phyloP scores from a whole-genome alignment of 2,797 vertebrate genomes.

The Anolis apletophallus region DNA sequence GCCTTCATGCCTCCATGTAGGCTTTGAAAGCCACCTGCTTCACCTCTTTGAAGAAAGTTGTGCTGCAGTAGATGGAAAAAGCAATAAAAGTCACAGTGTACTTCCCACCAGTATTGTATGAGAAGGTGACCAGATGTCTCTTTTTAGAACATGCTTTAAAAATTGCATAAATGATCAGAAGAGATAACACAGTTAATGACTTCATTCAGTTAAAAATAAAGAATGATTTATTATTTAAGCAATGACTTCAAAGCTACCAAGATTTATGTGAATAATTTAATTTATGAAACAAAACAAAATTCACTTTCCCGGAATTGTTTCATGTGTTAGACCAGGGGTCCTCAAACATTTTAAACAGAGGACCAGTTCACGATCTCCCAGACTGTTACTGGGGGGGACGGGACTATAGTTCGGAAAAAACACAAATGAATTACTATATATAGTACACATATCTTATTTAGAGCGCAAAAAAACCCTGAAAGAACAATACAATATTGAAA shows the following conservation, averaged over 20 bases:
- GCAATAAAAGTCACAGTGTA: background rate
- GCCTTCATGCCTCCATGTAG: background rate
- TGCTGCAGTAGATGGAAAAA: background rate
- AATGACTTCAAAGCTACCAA: background rate
- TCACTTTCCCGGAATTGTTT: background rate
- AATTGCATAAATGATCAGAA: too few relatives aligned
- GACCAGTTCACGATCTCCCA: too few relatives aligned
- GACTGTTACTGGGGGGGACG: too few relatives aligned
- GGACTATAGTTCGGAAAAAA: too few relatives aligned
- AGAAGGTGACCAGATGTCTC: too few relatives aligned
- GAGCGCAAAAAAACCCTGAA: too few relatives aligned
- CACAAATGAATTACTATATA: too few relatives aligned
- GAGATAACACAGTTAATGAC: too few relatives aligned
- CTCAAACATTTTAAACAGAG: too few relatives aligned
- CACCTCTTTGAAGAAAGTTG: background rate
- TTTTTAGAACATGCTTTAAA: background rate
- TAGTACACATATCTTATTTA: too few relatives aligned
- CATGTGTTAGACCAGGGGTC: too few relatives aligned
- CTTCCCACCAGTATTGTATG: background rate
- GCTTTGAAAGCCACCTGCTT: background rate
- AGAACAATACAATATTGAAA: too few relatives aligned
- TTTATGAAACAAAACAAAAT: conserved; percentile 18
- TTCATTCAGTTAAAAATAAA: background rate
- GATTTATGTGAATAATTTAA: background rate
- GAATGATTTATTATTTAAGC: background rate